Conservation (phyloP, 2,113 vertebrate genomes). For the Bos javanicus region DNA sequence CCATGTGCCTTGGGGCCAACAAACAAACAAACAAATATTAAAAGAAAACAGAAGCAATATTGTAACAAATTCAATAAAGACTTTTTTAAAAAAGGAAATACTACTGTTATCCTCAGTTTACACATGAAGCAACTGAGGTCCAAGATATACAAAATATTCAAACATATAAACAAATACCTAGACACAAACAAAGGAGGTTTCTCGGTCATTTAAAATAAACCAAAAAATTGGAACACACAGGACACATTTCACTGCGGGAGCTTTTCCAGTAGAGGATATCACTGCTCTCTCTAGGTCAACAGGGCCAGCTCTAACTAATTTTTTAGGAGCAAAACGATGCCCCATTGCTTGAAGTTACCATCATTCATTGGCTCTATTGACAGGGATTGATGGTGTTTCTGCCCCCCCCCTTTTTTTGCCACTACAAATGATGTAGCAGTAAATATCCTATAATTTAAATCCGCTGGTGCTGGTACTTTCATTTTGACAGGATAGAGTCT, state of each 20-base stretch:
- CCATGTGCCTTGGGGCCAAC: neutral
- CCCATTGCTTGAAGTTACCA: neutral
- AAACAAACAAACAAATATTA: neutral
- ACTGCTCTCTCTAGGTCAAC: neutral
- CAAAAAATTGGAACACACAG: neutral
- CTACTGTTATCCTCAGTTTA: neutral
- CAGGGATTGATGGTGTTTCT: neutral
- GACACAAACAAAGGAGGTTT: neutral
- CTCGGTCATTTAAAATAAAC: neutral
- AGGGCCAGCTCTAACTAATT: neutral
- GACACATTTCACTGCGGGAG: neutral
- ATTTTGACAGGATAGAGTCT: neutral
- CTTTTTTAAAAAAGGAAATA: neutral
- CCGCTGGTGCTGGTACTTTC: neutral
- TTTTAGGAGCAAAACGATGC: neutral
- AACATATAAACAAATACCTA: neutral
- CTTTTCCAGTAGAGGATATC: neutral
- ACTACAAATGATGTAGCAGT: neutral
- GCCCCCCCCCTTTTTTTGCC: neutral
- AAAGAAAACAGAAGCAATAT: neutral
- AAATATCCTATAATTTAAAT: conserved; percentile 12
- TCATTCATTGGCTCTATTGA: neutral
- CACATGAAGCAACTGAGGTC: neutral
- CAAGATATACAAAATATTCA: neutral
- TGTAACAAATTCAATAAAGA: neutral